Conservation (phyloP, 2,113 vertebrate species). For the Pteruthius melanotis region DNA sequence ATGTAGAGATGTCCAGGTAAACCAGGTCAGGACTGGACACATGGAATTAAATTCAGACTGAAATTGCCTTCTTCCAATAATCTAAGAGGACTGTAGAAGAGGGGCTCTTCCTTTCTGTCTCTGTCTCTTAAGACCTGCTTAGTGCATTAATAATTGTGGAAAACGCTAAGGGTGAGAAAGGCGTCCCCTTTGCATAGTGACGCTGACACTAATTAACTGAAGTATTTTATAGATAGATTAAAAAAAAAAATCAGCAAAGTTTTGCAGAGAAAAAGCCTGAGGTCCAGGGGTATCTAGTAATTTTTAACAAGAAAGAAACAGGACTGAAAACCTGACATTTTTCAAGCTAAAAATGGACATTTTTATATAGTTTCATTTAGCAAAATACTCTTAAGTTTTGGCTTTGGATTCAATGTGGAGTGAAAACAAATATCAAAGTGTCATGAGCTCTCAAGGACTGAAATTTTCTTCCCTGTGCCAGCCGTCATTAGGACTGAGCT, state of each 20-base stretch:
- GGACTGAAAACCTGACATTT: not conserved
- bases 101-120: not conserved
- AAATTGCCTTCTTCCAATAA: not conserved
- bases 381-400: not conserved
- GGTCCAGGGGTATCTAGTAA: not conserved
- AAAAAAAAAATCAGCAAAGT: not conserved
- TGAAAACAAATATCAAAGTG: constrained; percentile 49
- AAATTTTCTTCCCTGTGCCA: not conserved
- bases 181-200: too few relatives aligned
- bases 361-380: not conserved
- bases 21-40: not conserved
- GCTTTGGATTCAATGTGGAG: not conserved
- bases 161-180: too few relatives aligned
- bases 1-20: not conserved
- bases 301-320: not conserved
- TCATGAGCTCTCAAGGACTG: not conserved
- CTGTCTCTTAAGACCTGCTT: not conserved
- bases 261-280: not conserved
- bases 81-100: not conserved
- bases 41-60: not conserved
- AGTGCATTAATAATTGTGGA: not conserved
- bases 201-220: too few relatives aligned
- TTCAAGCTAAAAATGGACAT: not conserved
- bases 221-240: not conserved
- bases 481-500: constrained; percentile 8